Percentiles rank a stretch among this genome's conserved stretches.
Evolutionary conservation across 2,888 invertebrate species (phyloP).

Genomic region (Melanostoma mellinum): DNA sequence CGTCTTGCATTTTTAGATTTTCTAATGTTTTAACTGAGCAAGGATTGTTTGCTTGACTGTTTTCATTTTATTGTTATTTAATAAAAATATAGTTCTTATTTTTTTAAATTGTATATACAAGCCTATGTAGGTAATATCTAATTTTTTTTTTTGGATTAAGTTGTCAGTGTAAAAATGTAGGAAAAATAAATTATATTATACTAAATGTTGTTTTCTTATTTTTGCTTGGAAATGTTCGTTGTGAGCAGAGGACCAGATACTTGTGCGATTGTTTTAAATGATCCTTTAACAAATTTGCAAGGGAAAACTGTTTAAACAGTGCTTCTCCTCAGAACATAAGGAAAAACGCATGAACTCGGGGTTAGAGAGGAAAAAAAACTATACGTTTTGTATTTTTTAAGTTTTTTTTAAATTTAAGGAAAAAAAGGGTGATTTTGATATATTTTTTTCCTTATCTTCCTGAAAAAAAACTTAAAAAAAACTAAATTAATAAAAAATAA

Average conservation of each 20-base stretch:
- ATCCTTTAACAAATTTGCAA: no score
- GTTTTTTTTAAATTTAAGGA: no score
- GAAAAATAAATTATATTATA: conserved; percentile 67
- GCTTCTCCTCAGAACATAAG: not conserved
- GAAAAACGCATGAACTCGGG: not conserved
- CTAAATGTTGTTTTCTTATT: not conserved
- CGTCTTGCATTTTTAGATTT: conserved; percentile 22
- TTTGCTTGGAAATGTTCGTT: no score
- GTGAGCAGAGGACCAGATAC: no score
- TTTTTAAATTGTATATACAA: conserved; percentile 56
- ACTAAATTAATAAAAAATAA: no score
- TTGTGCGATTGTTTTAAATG: no score
- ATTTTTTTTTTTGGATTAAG: conserved; percentile 58
- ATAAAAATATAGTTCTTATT: not conserved
- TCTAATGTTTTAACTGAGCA: conserved; percentile 12
- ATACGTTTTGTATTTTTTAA: no score
- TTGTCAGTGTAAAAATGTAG: conserved; percentile 66
- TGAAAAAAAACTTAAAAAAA: no score
- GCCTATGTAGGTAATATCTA: conserved; percentile 16
- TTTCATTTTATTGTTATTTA: conserved; percentile 5
- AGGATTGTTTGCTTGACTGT: conserved; percentile 23
- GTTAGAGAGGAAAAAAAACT: no score
- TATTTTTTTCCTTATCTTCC: no score
- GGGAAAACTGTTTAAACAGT: not conserved
- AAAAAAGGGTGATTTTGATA: no score